A percentile compares a stretch with the other conserved stretches of the same genome.
phyloP scores from a whole-genome alignment of 1,140 invertebrate genomes.

The Drosophila kurseongensis region DNA sequence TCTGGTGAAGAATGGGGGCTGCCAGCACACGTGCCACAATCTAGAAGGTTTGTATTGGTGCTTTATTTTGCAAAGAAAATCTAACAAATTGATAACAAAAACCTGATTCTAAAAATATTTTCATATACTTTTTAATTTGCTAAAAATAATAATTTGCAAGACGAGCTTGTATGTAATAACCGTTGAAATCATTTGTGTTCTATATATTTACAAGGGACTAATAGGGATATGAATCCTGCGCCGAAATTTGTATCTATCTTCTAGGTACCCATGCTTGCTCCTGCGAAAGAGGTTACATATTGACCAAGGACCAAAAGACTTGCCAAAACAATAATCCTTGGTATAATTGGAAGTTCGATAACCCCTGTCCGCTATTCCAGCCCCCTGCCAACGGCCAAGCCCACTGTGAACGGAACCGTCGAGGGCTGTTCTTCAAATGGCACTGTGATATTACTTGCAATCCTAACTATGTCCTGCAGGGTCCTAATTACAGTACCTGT shows the following conservation, averaged over 20 bases:
- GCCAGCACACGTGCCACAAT: conserved; percentile 89
- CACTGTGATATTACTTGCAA: conserved; percentile 87
- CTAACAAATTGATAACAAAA: conserved; percentile 37
- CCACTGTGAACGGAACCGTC: conserved; percentile 77
- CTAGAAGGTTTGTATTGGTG: conserved; percentile 86
- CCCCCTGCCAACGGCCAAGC: conserved; percentile 82
- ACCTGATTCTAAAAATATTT: conserved; percentile 72
- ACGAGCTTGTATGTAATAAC: neutral
- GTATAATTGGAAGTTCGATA: conserved; percentile 30
- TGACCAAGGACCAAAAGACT: conserved; percentile 85
- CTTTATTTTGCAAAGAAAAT: too few relatives aligned
- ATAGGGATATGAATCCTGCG: conserved; percentile 85
- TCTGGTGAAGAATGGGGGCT: conserved; percentile 87
- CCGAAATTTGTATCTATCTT: conserved; percentile 93
- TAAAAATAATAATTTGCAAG: conserved; percentile 24
- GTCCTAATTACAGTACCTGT: conserved; percentile 85
- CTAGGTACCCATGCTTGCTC: conserved; percentile 92
- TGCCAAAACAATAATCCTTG: conserved; percentile 88
- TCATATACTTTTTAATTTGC: too few relatives aligned
- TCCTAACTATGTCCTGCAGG: conserved; percentile 85
- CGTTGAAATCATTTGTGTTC: too few relatives aligned
- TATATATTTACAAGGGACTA: neutral
- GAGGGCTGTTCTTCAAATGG: conserved; percentile 84
- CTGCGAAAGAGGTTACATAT: conserved; percentile 88
- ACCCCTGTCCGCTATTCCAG: conserved; percentile 73